These are phyloP conservation scores for Ligdia adustata DNA, from an alignment of 2,888 invertebrate species.

Conservation along the genomic window DNA sequence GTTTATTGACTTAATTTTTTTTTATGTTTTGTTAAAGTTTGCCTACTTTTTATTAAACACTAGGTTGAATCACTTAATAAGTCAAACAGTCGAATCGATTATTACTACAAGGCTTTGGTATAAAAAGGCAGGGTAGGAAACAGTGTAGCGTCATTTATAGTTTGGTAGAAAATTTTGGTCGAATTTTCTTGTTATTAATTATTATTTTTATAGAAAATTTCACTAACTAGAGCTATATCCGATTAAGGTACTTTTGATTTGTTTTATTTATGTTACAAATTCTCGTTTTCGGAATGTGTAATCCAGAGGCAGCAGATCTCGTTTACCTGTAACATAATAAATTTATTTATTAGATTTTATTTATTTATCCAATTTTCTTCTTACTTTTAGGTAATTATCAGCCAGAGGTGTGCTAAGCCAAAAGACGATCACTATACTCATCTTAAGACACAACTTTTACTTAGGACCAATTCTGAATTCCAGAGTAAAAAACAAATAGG, in stretches of 20 bases:
- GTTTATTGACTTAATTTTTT: too few species aligned
- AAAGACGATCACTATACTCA: too few species aligned
- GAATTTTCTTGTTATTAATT: slow-evolving; percentile 30
- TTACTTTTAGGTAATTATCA: too few species aligned
- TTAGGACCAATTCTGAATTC: too few species aligned
- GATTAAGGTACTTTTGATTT: slow-evolving; percentile 42
- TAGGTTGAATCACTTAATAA: too few species aligned
- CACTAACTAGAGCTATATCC: slow-evolving; percentile 37
- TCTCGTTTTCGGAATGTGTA: slow-evolving; percentile 54
- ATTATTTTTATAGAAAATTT: slow-evolving; percentile 23
- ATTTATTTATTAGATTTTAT: slow-evolving; percentile 1
- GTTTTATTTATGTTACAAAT: slow-evolving; percentile 21
- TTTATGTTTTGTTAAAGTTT: background rate
- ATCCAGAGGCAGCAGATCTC: slow-evolving; percentile 43
- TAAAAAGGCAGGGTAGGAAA: slow-evolving; percentile 55
- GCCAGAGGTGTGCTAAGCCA: too few species aligned
- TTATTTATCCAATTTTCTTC: too few species aligned
- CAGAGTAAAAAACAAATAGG: too few species aligned
- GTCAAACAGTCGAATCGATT: slow-evolving; percentile 12
- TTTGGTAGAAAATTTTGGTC: slow-evolving; percentile 67
- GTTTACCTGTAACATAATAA: slow-evolving; percentile 48
- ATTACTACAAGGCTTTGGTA: slow-evolving; percentile 55
- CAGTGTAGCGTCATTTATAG: slow-evolving; percentile 30
- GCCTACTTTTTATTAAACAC: background rate
- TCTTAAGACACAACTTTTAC: too few species aligned